Evolutionary conservation across 2,888 invertebrate genomes (phyloP).

Genomic region (Petrolisthes manimaculis): DNA sequence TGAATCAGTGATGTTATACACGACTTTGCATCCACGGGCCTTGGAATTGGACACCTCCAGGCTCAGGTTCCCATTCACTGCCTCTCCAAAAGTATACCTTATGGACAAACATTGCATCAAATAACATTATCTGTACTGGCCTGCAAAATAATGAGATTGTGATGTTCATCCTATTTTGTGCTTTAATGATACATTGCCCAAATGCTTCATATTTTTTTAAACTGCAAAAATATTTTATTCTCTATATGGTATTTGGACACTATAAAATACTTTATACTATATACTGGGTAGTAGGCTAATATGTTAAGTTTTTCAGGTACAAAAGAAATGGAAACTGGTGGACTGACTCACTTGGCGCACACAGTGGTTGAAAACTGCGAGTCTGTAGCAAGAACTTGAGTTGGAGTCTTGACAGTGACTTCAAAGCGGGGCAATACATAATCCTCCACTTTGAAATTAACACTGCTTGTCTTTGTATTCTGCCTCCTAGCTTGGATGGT

Average conservation of each 20-base stretch:
- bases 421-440: slow-evolving; percentile 9
- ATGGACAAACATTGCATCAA: not conserved
- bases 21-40: not conserved
- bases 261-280: no score
- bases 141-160: no score
- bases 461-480: not conserved
- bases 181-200: no score
- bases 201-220: no score
- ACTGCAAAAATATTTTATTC: not conserved
- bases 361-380: not conserved
- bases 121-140: no score
- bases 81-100: slow-evolving; percentile 58
- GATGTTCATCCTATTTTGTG: no score
- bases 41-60: slow-evolving; percentile 25
- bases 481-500: not conserved
- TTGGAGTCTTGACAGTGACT: not conserved
- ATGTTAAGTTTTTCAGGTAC: no score
- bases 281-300: no score
- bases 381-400: not conserved
- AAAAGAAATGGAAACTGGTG: not conserved
- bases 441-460: not conserved
- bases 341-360: slow-evolving; percentile 17
- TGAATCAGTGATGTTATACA: slow-evolving; percentile 25
- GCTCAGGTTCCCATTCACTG: slow-evolving; percentile 41
- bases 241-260: not conserved